A percentile compares a stretch with the other conserved stretches of the same genome.
phyloP scores from a whole-genome alignment of 1,140 invertebrate species.

The Elysia chlorotica region DNA sequence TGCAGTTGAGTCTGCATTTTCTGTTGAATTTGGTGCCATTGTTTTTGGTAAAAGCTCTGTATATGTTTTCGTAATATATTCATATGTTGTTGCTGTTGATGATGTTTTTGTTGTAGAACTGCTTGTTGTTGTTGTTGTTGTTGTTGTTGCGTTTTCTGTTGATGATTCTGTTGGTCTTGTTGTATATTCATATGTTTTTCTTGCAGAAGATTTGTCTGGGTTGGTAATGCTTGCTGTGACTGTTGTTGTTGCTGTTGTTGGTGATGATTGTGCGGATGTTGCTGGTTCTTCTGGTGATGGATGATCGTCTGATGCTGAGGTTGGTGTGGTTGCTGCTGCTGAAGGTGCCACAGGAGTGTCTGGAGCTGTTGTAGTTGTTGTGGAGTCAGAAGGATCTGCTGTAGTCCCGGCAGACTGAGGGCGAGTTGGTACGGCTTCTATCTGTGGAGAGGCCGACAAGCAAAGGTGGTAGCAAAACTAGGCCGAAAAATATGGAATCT shows the following conservation, averaged over 20 bases:
- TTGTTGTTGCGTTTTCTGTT: too few relatives aligned
- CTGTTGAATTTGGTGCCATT: too few relatives aligned
- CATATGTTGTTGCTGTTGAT: too few relatives aligned
- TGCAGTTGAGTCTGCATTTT: neutral
- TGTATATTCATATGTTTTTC: too few relatives aligned
- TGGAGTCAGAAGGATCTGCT: neutral
- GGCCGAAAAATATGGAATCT: neutral
- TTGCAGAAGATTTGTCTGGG: too few relatives aligned
- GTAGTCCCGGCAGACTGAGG: neutral
- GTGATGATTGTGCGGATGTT: neutral
- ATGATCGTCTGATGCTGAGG: too few relatives aligned
- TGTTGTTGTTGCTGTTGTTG: neutral
- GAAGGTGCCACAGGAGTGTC: neutral
- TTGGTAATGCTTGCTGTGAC: neutral
- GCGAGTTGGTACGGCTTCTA: neutral
- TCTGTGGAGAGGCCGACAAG: neutral
- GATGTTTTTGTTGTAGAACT: too few relatives aligned
- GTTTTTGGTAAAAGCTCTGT: too few relatives aligned
- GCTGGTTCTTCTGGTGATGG: too few relatives aligned
- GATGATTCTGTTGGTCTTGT: too few relatives aligned
- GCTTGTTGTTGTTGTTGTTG: too few relatives aligned
- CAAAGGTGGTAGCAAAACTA: neutral
- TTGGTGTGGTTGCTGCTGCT: neutral
- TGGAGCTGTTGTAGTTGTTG: neutral
- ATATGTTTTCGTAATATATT: too few relatives aligned